phyloP scores from a whole-genome alignment of 2,797 vertebrate species.

The Nyctalus aviator region DNA sequence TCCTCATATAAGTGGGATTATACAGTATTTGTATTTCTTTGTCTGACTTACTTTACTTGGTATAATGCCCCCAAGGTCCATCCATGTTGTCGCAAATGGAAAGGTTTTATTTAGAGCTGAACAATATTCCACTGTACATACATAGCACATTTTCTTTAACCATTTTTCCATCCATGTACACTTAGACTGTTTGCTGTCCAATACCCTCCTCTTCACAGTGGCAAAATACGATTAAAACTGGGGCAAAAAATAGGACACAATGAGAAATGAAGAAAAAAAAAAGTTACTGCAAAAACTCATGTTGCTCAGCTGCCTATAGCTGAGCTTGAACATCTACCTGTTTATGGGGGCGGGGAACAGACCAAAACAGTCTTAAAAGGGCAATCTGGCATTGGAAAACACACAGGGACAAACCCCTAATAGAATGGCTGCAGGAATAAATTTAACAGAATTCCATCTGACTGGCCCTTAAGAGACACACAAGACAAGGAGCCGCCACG shows the following conservation, averaged over 20 bases:
- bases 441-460: slow-evolving; percentile 42
- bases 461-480: neutral
- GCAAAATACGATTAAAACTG: neutral
- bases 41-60: neutral
- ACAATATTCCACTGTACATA: neutral
- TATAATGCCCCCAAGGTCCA: neutral
- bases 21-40: neutral
- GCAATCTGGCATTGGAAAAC: neutral
- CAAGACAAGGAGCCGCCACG: neutral
- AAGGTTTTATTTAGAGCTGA: neutral
- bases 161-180: neutral
- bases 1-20: neutral
- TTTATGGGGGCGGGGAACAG: neutral
- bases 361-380: neutral
- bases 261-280: neutral
- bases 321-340: neutral
- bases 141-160: neutral
- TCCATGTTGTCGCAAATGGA: neutral
- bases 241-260: neutral
- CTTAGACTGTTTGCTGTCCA: neutral
- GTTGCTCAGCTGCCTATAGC: neutral
- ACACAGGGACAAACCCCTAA: neutral
- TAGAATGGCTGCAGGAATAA: neutral
- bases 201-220: neutral
- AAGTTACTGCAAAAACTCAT: neutral